Evolutionary conservation across 2,797 vertebrate species (phyloP).

Genomic region (Glyptemys insculpta): DNA sequence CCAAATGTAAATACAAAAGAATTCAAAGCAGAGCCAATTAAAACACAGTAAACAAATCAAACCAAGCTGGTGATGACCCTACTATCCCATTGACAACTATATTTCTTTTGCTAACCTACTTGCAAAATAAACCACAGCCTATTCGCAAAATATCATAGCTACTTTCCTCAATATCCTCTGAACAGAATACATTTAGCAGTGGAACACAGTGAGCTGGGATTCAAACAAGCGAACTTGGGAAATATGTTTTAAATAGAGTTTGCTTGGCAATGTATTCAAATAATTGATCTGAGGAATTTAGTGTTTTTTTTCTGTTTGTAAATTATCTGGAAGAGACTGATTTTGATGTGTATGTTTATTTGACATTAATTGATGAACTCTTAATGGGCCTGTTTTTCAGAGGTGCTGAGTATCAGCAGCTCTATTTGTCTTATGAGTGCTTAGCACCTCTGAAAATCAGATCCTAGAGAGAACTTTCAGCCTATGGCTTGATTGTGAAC

Average conservation of each 20-base stretch:
- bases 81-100: background rate
- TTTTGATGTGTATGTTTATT: background rate
- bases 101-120: background rate
- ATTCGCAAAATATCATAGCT: background rate
- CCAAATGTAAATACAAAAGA: background rate
- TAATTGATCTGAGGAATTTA: background rate
- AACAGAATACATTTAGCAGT: background rate
- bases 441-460: background rate
- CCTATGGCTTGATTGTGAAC: too few species aligned
- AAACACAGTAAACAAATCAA: background rate
- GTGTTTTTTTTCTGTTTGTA: fast-evolving
- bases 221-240: background rate
- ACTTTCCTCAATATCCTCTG: background rate
- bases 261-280: background rate
- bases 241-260: background rate
- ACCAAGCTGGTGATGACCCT: background rate
- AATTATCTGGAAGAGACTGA: too few species aligned
- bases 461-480: background rate
- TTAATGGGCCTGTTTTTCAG: background rate
- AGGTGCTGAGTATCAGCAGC: background rate
- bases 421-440: background rate
- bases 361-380: background rate
- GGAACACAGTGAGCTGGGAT: background rate
- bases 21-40: background rate
- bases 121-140: background rate